These are phyloP conservation scores for Pandion haliaetus DNA, from an alignment of 2,113 vertebrate genomes.

Conservation along the genomic window DNA sequence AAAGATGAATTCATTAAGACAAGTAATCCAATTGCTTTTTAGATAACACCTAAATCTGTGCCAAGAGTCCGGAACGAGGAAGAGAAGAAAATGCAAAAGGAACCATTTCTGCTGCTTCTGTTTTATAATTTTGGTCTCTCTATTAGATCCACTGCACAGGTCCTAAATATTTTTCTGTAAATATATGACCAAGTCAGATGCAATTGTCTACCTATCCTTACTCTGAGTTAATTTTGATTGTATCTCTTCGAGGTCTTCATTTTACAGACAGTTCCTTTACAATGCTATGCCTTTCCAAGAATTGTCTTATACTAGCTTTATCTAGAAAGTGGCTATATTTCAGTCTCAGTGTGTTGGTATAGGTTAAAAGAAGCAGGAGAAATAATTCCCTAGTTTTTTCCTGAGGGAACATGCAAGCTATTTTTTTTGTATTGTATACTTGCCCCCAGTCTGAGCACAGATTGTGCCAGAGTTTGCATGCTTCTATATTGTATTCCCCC, in stretches of 20 bases:
- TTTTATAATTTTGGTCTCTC: not conserved
- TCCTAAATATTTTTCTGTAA: not conserved
- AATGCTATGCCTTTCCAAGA: not conserved
- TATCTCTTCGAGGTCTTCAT: not conserved
- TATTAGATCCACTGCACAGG: not conserved
- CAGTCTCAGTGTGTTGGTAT: not conserved
- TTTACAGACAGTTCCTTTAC: not conserved
- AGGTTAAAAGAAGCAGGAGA: not conserved
- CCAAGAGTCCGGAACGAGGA: not conserved
- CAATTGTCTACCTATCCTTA: not conserved
- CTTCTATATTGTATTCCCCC: not conserved
- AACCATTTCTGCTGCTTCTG: not conserved
- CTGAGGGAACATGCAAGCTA: not conserved
- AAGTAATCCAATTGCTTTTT: not conserved
- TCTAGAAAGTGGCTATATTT: not conserved
- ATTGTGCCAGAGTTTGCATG: not conserved
- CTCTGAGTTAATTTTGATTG: not conserved
- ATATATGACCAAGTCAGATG: not conserved
- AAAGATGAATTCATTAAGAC: constrained; percentile 9
- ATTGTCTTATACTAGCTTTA: not conserved
- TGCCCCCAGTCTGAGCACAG: not conserved
- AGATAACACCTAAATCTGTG: not conserved
- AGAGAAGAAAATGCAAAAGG: not conserved
- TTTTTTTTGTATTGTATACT: not conserved
- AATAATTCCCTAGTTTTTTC: not conserved